Evolutionary conservation across 1,140 invertebrate genomes (phyloP).

Genomic region (Lepidurus packardi): DNA sequence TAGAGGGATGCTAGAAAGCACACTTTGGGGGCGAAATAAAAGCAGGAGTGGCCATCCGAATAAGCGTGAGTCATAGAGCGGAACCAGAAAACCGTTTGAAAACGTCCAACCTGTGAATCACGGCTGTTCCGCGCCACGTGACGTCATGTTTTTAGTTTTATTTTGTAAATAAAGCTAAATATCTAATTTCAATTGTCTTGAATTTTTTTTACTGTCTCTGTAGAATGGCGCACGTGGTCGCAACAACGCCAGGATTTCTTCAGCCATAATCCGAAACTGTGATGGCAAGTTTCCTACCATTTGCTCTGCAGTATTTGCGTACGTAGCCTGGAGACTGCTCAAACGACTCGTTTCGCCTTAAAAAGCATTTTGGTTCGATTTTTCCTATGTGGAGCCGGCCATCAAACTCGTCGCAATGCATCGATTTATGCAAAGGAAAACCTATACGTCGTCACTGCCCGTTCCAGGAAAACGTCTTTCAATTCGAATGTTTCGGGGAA

Average conservation of each 20-base stretch:
- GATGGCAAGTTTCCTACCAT: not conserved
- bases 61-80: not conserved
- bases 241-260: not conserved
- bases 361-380: not conserved
- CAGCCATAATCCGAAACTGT: not conserved
- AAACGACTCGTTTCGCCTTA: not conserved
- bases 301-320: not conserved
- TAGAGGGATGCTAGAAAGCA: not conserved
- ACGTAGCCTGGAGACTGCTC: not conserved
- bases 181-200: not conserved
- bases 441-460: not conserved
- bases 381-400: not conserved
- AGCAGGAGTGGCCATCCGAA: not conserved
- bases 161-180: not conserved
- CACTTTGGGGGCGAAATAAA: not conserved
- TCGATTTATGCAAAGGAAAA: not conserved
- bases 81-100: slow-evolving; percentile 18
- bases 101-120: not conserved
- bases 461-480: slow-evolving; percentile 16
- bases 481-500: not conserved
- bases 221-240: not conserved
- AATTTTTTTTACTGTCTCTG: not conserved
- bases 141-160: not conserved
- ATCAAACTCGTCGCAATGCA: not conserved
- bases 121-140: not conserved